Conservation (phyloP, 2,113 vertebrate genomes). For the Dipodomys stephensi region DNA sequence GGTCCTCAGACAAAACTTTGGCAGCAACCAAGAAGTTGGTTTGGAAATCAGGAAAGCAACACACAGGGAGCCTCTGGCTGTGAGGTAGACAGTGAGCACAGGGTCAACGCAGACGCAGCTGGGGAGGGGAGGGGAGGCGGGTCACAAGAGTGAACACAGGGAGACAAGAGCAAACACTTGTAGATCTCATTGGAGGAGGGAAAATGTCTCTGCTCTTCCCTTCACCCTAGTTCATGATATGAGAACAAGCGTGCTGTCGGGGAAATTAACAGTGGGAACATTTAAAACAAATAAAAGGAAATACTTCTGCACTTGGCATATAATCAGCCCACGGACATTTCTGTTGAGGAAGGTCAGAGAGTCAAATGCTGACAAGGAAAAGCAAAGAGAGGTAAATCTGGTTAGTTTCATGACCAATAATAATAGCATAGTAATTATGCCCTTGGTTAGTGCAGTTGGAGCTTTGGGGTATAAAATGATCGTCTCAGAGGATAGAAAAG, state of each 20-base stretch:
- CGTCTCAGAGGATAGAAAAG: constrained; percentile 66
- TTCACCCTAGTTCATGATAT: constrained; percentile 46
- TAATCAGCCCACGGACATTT: constrained; percentile 67
- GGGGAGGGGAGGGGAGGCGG: not conserved
- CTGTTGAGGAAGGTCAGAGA: constrained; percentile 64
- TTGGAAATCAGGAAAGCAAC: not conserved
- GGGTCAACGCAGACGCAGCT: not conserved
- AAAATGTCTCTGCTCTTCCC: constrained; percentile 10
- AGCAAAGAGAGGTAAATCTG: constrained; percentile 71
- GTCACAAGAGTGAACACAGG: not conserved
- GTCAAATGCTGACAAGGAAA: constrained; percentile 67
- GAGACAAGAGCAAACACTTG: not conserved
- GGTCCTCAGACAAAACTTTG: not conserved
- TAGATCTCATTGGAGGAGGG: not conserved
- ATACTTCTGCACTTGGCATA: constrained; percentile 56
- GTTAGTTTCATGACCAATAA: constrained; percentile 80
- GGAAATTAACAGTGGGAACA: constrained; percentile 69
- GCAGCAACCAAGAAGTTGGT: not conserved
- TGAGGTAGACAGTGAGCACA: not conserved
- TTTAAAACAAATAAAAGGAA: constrained; percentile 78
- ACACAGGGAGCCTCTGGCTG: not conserved
- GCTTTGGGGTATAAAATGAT: constrained; percentile 77
- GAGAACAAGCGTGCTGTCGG: constrained; percentile 48
- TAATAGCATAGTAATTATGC: constrained; percentile 73
- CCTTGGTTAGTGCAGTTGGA: constrained; percentile 61